Base-by-base conservation (phyloP, 2,888 invertebrate genomes). In the Drosophila borborema region DNA sequence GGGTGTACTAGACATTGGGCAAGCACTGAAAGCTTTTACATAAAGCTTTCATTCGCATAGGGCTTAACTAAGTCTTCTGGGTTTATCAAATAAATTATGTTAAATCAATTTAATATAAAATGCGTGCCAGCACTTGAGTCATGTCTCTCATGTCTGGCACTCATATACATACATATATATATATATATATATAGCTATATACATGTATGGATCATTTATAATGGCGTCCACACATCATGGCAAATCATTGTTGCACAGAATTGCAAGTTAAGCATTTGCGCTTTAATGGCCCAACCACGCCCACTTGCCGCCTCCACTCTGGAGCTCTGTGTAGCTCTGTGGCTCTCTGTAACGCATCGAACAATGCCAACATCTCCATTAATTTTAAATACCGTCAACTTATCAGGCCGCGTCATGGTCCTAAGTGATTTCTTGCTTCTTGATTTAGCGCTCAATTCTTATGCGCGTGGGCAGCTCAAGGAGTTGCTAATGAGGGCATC, bases 361-460 rank as follows among this genome's bases (percentile, higher is more conserved):
- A 72, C 79, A 81, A 73, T 77, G 72, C 77, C 28, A 77, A 82
- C 69, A 60, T 79, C 72, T 87, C 88, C 87, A 85, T 85, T 85
- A 85, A 85, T 87, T 85, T 87, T 51, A 79, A 81, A 83, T 86
- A 79, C 81, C 82, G 63, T 72, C 81, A 82, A 85, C 79, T 73
- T 85, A 87, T 87, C 82, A 78, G 74, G 72, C 61, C 62, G 59
- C 72, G 82, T 85, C 85, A 87, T 87, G 81, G 65, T 77, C 72
- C 74, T 85, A 87, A 85, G 85, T 87, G 85, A 85, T 87, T 85
- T 77, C 73, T 51, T 74, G 72, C 60, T 56, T 65, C 74, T 66
- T 87, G 82, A 85, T 85, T 85, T 85, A 82, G 71, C 61, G 64
- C 41, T 8, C 46, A 12, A 51, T 12, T 48, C 28, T 46, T 40